Base-by-base conservation (phyloP, 1,140 invertebrate species). In the Drosophila quadrilineata region DNA sequence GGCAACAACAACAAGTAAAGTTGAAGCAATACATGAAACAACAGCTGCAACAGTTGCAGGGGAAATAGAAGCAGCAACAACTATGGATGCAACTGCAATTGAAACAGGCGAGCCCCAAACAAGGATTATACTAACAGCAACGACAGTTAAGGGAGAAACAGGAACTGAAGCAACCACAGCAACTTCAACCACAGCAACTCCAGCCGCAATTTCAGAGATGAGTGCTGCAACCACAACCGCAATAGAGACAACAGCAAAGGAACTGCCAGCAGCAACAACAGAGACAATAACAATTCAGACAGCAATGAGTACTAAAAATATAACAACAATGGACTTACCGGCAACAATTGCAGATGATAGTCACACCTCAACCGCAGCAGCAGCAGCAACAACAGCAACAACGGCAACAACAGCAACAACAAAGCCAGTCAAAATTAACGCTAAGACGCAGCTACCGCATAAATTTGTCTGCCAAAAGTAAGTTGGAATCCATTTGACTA, bases 391-490 rank as follows among this genome's bases (percentile, higher is more conserved):
- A n/a, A n/a, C n/a, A n/a, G n/a, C 40, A 50, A 33, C 22, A 9
- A 31, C 54, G 0, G 26, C 60, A 43, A 24, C 31, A 29, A 41
- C 38, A 35, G 40, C 53, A 16, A 58, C 74, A 21, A 60, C 58
- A 3, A 29, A 35, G 12, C 50, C 38, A 10, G 62, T 38, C 28
- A 50, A 28, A 22, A 21, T 8, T 2, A 10, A 5, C 6, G 10
- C 41, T 4, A 54, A 53, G 14, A 21, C 38, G 3, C 33, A 67
- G 17, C 28, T 82, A 12, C 69, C 87, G 9, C 45, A 84, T 5
- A 89, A 89, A 65, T 89, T 89, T 24, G 50, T 89, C n/a, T 89
- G 87, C 22, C 65, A 65, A 35, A 79, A 66, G 87, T 89, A 22
- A 67, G 79, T 67, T 12, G 16, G 6, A 17, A 29, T 6, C 16